A percentile compares a stretch with the other conserved stretches of the same genome.
Evolutionary conservation across 2,797 vertebrate genomes (phyloP).

Genomic region (Neopelma chrysocephalum): DNA sequence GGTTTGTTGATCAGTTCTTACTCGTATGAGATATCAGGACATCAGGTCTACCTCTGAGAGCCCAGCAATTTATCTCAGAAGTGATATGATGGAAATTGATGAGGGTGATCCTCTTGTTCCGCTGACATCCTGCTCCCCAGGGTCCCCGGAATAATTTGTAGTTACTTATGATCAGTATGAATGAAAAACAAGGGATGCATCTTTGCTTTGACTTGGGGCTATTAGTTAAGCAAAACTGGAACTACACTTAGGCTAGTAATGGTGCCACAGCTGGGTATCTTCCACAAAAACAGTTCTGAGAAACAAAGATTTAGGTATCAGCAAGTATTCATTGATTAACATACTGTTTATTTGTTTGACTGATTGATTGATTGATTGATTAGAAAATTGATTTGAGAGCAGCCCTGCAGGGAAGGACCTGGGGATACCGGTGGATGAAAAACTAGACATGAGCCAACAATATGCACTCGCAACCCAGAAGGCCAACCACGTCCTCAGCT

Average conservation of each 20-base stretch:
- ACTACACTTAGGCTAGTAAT: not conserved
- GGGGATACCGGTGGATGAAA: not conserved
- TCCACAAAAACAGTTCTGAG: not conserved
- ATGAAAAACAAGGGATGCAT: not conserved
- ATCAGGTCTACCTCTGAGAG: not conserved
- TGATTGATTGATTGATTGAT: not conserved
- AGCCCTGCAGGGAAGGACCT: not conserved
- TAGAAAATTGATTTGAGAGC: not conserved
- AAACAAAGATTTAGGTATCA: not conserved
- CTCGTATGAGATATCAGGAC: not conserved
- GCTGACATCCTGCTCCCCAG: accelerated
- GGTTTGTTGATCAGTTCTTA: not conserved
- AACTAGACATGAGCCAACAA: accelerated
- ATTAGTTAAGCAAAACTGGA: not conserved
- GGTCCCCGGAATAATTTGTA: not conserved
- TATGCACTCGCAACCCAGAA: accelerated
- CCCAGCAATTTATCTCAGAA: not conserved
- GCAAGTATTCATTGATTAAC: not conserved
- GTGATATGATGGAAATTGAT: accelerated
- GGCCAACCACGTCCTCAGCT: accelerated
- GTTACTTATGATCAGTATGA: not conserved
- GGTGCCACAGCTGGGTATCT: not conserved
- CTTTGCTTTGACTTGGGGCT: not conserved
- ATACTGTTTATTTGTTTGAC: not conserved
- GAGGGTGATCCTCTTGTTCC: not conserved